A percentile compares a stretch with the other conserved stretches of the same genome.
phyloP scores from a whole-genome alignment of 2,888 invertebrate genomes.

The Drosophila testacea region DNA sequence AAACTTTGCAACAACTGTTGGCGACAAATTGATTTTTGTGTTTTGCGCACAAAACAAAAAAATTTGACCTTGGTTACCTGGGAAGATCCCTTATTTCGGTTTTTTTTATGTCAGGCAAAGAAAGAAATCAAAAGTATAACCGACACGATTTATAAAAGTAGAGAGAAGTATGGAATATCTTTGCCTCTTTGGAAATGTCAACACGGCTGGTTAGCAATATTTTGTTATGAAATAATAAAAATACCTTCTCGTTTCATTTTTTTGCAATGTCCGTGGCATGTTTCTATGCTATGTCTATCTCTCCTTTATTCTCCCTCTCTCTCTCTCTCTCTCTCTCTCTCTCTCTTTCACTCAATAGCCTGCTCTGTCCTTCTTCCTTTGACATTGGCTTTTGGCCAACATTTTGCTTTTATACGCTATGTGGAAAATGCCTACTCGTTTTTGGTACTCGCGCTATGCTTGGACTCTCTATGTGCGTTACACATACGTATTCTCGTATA shows the following conservation, averaged over 20 bases:
- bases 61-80: conserved; percentile 62
- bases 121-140: conserved; percentile 39
- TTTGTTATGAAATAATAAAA: conserved; percentile 50
- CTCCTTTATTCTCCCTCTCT: neutral
- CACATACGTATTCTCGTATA: neutral
- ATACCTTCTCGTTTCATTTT: conserved; percentile 31
- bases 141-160: conserved; percentile 2
- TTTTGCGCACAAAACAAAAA: conserved; percentile 45
- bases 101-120: conserved; percentile 1
- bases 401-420: conserved; percentile 43
- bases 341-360: neutral
- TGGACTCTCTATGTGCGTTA: conserved; percentile 30
- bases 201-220: conserved; percentile 45
- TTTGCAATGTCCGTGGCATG: conserved; percentile 23
- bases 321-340: neutral
- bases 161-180: conserved; percentile 2
- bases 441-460: conserved; percentile 25
- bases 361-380: conserved; percentile 16
- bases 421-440: conserved; percentile 48
- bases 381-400: conserved; percentile 58
- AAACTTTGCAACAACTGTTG: conserved; percentile 11
- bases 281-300: conserved; percentile 1
- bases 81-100: conserved; percentile 7
- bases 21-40: conserved; percentile 63
- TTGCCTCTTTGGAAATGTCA: conserved; percentile 47